Evolutionary conservation across 2,113 vertebrate genomes (phyloP), one percentile per base, ranked within the genome.

Genomic region (Setophaga kirtlandii): DNA sequence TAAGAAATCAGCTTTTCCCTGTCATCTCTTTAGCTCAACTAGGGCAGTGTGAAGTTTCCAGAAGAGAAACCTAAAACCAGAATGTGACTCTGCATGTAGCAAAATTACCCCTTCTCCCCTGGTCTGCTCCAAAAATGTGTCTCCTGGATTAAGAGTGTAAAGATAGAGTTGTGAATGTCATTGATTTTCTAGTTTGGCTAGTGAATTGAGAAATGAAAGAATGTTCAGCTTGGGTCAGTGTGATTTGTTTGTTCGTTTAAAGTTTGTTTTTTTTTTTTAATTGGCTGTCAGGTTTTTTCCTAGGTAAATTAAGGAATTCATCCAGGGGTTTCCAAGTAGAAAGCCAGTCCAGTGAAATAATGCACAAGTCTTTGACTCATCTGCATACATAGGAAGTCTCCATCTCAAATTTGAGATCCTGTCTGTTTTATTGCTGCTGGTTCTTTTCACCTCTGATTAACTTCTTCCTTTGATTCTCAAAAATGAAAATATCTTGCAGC

Each of bases 401-500:
- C 28, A 60, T 41, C 78, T 87, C 52, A 78, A 49, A 68, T 94
- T 30, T 56, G 63, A 77, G 46, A 23, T 62, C 24, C 65, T 25
- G 2, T 58, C 35, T 63, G 24, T 10, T 85, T 91, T 68, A 47
- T 59, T 86, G 44, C 39, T 90, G 41, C 33, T 56, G 75, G 15
- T 83, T 58, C 56, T 81, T 58, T 56, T 15, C 1, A 2, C 11
- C 12, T 67, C 69, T 78, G 78, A 94, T 90, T 78, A 78, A 62
- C 55, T 80, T 79, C 92, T 87, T 95, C 25, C 52, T 87, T 96
- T 0, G 0, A 89, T 89, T 89, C 78, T 78, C 84, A 87, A 47
- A 80, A 91, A 95, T 95, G 65, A 91, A 33, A 80, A 94, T 95
- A 75, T 94, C 89, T 96, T 67, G 63, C 69, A 74, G 86, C 19